Evolutionary conservation across 2,888 invertebrate genomes (phyloP).

Genomic region (Carabus problematicus): DNA sequence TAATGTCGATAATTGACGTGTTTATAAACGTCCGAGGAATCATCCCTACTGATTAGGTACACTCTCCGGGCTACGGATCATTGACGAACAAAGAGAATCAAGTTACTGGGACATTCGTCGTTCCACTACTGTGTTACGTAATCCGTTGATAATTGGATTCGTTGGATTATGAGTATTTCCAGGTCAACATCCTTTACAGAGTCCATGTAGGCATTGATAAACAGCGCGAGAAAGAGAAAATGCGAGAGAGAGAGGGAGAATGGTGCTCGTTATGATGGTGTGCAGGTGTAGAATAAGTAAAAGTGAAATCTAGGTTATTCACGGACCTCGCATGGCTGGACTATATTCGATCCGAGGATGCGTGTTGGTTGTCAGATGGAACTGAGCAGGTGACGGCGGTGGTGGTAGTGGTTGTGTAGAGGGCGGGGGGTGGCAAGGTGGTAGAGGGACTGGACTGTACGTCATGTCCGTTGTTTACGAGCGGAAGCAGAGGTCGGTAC

Average conservation of each 20-base stretch:
- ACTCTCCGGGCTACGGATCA: too few species aligned
- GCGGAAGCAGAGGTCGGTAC: constrained; percentile 48
- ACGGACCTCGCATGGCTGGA: too few species aligned
- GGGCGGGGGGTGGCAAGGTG: background rate
- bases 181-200: background rate
- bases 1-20: too few species aligned
- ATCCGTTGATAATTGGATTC: constrained; percentile 36
- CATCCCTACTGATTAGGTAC: too few species aligned
- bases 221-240: background rate
- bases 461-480: constrained; percentile 52
- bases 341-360: too few species aligned
- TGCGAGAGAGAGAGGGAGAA: background rate
- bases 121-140: constrained; percentile 17
- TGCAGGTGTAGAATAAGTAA: background rate
- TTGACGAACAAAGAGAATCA: too few species aligned
- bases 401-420: too few species aligned
- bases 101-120: constrained; percentile 3
- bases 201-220: background rate
- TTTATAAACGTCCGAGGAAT: too few species aligned
- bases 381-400: too few species aligned
- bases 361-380: too few species aligned
- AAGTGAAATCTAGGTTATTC: too few species aligned
- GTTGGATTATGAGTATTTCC: constrained; percentile 29
- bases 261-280: background rate
- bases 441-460: constrained; percentile 31